Evolutionary conservation across 2,797 vertebrate genomes (phyloP), one percentile per base, ranked within the genome.

Genomic region (Sebastes cheni): DNA sequence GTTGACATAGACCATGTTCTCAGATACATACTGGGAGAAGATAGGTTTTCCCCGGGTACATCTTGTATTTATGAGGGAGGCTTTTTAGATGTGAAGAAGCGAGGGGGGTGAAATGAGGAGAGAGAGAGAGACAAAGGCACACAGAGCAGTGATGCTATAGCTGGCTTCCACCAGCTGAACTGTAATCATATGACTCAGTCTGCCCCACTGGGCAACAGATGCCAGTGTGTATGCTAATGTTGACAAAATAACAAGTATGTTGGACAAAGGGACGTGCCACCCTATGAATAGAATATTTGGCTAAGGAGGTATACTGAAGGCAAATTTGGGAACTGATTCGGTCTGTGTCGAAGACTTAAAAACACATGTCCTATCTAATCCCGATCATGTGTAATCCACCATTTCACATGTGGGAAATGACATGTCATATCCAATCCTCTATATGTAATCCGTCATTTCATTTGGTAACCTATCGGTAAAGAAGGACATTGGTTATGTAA

Each of bases 141-240:
- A 77, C 34, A 62, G 67, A 80, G 72, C 22, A 67, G 67, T 30
- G 73, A 80, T 76, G 82, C 85, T 83, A 68, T 61, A 79, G 83
- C 80, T 78, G 61, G 76, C 75, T 73, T 72, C 83, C 73, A 84
- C 79, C 81, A 85, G 89, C 78, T 83, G 55, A 88, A 84, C 76
- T 84, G 72, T 83, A 85, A 79, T 86, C 78, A 80, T 75, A 82
- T 94, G 93, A 93, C 88, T 92, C 91, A 92, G 89, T 76, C 88
- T 84, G 88, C 81, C 94, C 93, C 84, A 91, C 91, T 88, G 92
- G 92, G 93, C 87, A 94, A 90, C 94, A 95, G 92, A 95, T 94
- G 93, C 91, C 90, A 90, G 75, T 55, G 82, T 90, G 85, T 83
- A 83, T 85, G 88, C 81, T 82, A 89, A 91, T 85, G 80, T 70